Evolutionary conservation across 1,140 invertebrate species (phyloP), one percentile per base, ranked within the genome.

Genomic region (Procambarus clarkii): DNA sequence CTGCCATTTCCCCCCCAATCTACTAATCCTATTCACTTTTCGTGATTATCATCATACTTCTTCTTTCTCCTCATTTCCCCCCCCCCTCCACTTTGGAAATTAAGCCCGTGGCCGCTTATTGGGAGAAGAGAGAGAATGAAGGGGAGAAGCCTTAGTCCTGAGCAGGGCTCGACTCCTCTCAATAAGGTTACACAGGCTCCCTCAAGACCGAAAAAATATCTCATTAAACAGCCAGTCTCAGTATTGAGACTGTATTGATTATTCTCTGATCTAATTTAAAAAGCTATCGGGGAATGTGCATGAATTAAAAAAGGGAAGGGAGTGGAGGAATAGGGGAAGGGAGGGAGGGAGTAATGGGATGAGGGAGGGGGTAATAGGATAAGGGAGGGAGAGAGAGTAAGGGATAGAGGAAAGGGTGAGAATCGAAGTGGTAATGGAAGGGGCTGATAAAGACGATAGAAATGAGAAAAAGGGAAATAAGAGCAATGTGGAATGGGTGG

Each of bases 161-260:
- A n/a, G n/a, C n/a, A n/a, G n/a, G n/a, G n/a, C n/a, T n/a, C n/a
- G n/a, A n/a, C n/a, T n/a, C n/a, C n/a, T n/a, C n/a, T n/a, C n/a
- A n/a, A n/a, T n/a, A n/a, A n/a, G n/a, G n/a, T n/a, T n/a, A n/a
- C n/a, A n/a, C 13, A 81, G 50, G 69, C 2, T 45, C 13, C 24
- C 50, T 54, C 50, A 58, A 5, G 44, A 48, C 50, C 13, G 46
- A 5, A 18, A 24, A 58, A 48, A 79, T 83, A 82, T 82, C 87
- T 82, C 60, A 82, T 89, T 82, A 82, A 58, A 3, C 50, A 11
- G 24, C 44, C 34, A 82, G 13, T 44, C 46, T 24, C 18, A 44
- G 87, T 89, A 89, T 89, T 89, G 87, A 89, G 80, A 82, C 45
- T 24, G 64, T 89, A 89, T 89, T 89, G 87, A 89, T 89, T 89